Conservation (phyloP, 2,888 invertebrate species). For the Drosophila siamana region DNA sequence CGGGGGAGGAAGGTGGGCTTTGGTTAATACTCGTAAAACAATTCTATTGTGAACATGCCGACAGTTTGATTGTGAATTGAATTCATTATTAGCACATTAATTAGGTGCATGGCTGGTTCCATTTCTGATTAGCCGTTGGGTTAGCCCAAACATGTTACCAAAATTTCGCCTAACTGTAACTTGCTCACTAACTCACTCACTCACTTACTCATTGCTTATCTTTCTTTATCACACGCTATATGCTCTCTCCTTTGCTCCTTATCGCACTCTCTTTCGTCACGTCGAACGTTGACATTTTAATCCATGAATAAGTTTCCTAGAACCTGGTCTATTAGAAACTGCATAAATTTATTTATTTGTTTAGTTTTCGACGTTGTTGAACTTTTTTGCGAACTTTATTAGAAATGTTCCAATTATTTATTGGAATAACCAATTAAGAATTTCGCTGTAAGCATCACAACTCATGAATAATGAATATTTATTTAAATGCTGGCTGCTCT, state of each 20-base stretch:
- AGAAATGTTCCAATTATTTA: conserved; percentile 46
- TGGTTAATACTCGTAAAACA: conserved; percentile 45
- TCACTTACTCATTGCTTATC: not conserved
- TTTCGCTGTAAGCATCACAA: conserved; percentile 19
- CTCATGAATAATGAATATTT: conserved; percentile 42
- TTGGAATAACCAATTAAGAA: conserved; percentile 52
- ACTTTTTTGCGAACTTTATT: conserved; percentile 29
- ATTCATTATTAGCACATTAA: conserved; percentile 64
- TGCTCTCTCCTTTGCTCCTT: not conserved
- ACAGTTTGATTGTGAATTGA: conserved; percentile 56
- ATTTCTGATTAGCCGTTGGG: conserved; percentile 45
- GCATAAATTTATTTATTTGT: conserved; percentile 17
- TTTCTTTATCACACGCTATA: not conserved
- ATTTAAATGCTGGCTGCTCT: conserved; percentile 21
- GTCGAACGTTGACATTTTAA: conserved; percentile 57
- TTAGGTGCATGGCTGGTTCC: conserved; percentile 47
- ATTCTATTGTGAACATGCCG: conserved; percentile 53
- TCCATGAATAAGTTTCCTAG: conserved; percentile 18
- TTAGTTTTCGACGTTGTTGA: not conserved
- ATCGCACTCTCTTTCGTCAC: conserved; percentile 6
- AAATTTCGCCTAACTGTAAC: conserved; percentile 18
- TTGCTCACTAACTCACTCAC: not conserved
- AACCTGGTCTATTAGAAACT: conserved; percentile 19
- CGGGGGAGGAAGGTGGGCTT: not conserved
- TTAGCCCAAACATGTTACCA: conserved; percentile 26